Conservation (phyloP, 2,888 invertebrate species). For the Perizoma affinitatum region DNA sequence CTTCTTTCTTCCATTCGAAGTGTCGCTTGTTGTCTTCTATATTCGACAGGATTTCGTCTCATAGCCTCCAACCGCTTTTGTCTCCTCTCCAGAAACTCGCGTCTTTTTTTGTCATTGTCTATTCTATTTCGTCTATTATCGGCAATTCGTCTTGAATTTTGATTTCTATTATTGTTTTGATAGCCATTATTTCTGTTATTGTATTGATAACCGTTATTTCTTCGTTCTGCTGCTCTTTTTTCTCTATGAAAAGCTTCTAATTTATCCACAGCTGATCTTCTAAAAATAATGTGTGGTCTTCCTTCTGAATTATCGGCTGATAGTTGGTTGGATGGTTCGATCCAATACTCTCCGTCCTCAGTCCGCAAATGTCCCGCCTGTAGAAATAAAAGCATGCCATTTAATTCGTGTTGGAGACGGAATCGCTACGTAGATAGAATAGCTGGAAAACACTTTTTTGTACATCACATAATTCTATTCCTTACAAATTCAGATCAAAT, state of each 20-base stretch:
- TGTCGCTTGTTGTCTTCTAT: slow-evolving; percentile 63
- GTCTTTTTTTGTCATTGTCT: slow-evolving; percentile 75
- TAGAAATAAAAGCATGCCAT: slow-evolving; percentile 36
- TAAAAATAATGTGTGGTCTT: slow-evolving; percentile 88
- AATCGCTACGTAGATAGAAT: too few relatives aligned
- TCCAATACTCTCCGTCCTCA: slow-evolving; percentile 87
- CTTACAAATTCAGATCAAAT: too few relatives aligned
- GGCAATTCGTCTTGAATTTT: slow-evolving; percentile 59
- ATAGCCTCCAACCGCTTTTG: slow-evolving; percentile 65
- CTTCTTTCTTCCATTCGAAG: slow-evolving; percentile 68
- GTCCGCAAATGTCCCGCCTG: slow-evolving; percentile 88
- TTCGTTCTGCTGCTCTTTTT: slow-evolving; percentile 68
- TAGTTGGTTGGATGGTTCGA: slow-evolving; percentile 87
- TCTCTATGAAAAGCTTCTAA: slow-evolving; percentile 67
- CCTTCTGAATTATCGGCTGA: slow-evolving; percentile 58
- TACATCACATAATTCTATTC: too few relatives aligned
- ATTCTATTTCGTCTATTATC: slow-evolving; percentile 82
- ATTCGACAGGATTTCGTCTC: slow-evolving; percentile 70
- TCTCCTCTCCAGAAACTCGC: slow-evolving; percentile 67
- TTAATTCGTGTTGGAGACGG: slow-evolving; percentile 4
- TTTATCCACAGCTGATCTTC: slow-evolving; percentile 86
- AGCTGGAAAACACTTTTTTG: too few relatives aligned
- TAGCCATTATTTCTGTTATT: slow-evolving; percentile 75
- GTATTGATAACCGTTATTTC: slow-evolving; percentile 74
- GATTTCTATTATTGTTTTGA: slow-evolving; percentile 69